Percentiles rank a stretch among this genome's conserved stretches.
Conservation (phyloP, 2,888 invertebrate species). For the Coelopa pilipes region DNA sequence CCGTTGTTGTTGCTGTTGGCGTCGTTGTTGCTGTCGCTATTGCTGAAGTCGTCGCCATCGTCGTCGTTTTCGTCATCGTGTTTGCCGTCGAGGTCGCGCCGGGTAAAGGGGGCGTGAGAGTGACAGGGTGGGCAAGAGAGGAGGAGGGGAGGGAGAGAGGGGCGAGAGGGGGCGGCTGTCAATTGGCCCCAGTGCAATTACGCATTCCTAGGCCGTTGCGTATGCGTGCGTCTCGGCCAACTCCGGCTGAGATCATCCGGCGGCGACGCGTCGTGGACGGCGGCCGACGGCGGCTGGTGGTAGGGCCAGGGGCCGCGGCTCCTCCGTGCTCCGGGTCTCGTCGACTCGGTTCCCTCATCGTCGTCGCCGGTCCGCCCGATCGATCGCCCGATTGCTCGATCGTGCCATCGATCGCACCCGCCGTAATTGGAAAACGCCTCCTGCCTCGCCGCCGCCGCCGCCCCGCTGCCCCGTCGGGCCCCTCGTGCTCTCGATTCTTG, state of each 20-base stretch:
- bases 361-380: not conserved
- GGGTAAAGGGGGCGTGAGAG: no score
- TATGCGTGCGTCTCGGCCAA: conserved; percentile 25
- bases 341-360: no score
- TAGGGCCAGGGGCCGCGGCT: not conserved
- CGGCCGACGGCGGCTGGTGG: not conserved
- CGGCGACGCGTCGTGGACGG: not conserved
- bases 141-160: not conserved
- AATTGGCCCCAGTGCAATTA: conserved; percentile 1
- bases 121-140: no score
- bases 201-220: conserved; percentile 28
- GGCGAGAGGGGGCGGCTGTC: not conserved
- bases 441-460: no score
- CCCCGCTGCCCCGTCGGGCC: no score
- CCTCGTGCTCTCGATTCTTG: no score
- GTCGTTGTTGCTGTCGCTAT: no score
- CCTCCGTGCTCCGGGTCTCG: no score
- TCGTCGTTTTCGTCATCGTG: no score
- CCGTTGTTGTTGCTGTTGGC: no score
- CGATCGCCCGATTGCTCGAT: conserved; percentile 1
- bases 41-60: no score
- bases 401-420: not conserved
- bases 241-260: conserved; percentile 17
- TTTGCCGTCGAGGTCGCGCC: no score
- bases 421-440: conserved; percentile 1